These are phyloP conservation scores for Eulemur albifrons DNA, from an alignment of 2,797 vertebrate species.

Conservation along the genomic window DNA sequence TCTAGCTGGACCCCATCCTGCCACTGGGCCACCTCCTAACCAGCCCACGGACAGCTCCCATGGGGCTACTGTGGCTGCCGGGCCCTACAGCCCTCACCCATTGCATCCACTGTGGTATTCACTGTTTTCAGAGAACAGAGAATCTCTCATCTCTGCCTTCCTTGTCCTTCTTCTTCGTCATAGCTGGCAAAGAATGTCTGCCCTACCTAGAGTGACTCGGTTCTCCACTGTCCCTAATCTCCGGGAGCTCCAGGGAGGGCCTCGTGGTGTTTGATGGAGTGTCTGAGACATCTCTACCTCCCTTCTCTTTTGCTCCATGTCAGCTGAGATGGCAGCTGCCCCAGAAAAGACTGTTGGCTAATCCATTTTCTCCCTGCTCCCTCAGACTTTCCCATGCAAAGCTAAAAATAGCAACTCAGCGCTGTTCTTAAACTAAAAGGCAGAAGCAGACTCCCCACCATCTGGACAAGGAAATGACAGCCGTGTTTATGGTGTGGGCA, in stretches of 20 bases:
- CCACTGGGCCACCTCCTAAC: neutral
- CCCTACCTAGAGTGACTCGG: neutral
- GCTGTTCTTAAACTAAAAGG: neutral
- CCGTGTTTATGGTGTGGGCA: neutral
- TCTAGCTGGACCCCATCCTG: neutral
- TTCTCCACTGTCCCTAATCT: neutral
- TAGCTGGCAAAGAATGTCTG: neutral
- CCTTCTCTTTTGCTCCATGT: neutral
- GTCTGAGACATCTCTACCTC: neutral
- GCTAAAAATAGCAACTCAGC: slow-evolving; percentile 56
- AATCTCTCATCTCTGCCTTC: neutral
- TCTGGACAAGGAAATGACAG: neutral
- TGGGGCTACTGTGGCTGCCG: neutral
- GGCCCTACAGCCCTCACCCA: neutral
- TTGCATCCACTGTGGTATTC: neutral
- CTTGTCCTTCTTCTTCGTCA: neutral
- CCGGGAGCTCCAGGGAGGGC: neutral
- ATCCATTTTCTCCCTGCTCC: neutral
- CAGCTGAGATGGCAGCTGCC: slow-evolving; percentile 20
- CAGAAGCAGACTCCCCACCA: neutral
- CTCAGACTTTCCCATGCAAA: slow-evolving; percentile 55
- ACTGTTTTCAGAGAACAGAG: neutral
- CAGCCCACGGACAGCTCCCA: neutral
- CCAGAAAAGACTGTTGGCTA: slow-evolving; percentile 20
- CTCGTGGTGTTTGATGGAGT: neutral